These are phyloP conservation scores for Halcyon malimbica DNA, from an alignment of 2,113 vertebrate genomes.

Conservation along the genomic window DNA sequence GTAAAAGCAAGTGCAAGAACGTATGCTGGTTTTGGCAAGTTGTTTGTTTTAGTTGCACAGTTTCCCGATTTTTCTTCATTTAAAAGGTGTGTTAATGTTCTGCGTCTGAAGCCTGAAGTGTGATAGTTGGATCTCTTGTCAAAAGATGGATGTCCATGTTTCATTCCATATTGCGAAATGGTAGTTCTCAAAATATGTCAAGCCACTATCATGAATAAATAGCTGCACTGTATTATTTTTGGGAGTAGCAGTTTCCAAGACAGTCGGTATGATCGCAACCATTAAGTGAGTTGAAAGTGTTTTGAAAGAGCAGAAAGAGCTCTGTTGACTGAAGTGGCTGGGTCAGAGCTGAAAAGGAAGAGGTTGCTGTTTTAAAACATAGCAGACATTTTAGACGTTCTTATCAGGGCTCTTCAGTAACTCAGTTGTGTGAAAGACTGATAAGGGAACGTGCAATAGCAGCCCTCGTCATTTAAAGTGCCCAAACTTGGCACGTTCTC, in stretches of 20 bases:
- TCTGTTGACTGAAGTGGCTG: constrained; percentile 24
- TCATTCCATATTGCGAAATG: not conserved
- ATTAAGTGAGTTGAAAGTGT: not conserved
- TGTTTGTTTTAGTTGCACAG: constrained; percentile 6
- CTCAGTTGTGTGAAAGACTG: constrained; percentile 15
- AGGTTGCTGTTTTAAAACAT: constrained; percentile 55
- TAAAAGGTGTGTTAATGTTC: constrained; percentile 23
- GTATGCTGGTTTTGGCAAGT: constrained; percentile 30
- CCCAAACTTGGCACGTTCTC: constrained; percentile 8
- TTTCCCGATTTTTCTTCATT: not conserved
- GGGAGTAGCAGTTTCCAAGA: not conserved
- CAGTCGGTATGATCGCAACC: not conserved
- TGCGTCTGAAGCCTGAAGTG: not conserved
- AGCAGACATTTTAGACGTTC: constrained; percentile 59
- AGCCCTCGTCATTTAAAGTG: constrained; percentile 51
- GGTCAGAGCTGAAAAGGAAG: constrained; percentile 22
- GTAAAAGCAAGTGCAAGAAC: constrained; percentile 25
- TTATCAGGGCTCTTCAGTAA: constrained; percentile 54
- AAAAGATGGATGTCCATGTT: constrained; percentile 1
- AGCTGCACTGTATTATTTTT: not conserved
- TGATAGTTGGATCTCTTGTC: not conserved
- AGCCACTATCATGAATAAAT: not conserved
- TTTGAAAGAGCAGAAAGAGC: constrained; percentile 11
- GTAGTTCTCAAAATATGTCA: not conserved
- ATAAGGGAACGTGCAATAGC: constrained; percentile 34